Percentiles rank a stretch among this genome's conserved stretches.
phyloP scores from a whole-genome alignment of 2,888 invertebrate genomes.

The Microplitis deprimator region DNA sequence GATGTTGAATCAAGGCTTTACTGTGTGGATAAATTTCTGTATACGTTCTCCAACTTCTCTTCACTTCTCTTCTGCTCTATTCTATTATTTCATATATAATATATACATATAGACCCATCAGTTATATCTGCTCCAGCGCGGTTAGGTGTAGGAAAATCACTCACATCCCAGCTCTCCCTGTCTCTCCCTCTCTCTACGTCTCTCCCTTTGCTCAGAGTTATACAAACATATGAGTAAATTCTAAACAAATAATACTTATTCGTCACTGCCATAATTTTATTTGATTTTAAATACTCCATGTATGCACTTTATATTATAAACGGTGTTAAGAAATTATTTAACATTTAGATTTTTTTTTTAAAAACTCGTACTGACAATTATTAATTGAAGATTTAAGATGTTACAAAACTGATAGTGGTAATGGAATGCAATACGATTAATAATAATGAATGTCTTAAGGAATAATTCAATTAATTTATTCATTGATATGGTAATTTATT shows the following conservation, averaged over 20 bases:
- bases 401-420: not conserved
- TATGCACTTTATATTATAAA: not conserved
- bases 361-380: not conserved
- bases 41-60: not conserved
- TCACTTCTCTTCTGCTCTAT: not conserved
- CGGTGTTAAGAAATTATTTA: not conserved
- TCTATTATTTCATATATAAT: not conserved
- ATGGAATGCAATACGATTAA: not conserved
- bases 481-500: not conserved
- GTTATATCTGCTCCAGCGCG: not conserved
- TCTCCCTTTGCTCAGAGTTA: not conserved
- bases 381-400: not conserved
- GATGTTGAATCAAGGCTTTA: conserved; percentile 26
- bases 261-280: conserved; percentile 25
- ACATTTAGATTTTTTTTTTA: not conserved
- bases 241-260: conserved; percentile 14
- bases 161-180: not conserved
- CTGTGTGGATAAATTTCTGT: not conserved
- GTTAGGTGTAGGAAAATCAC: not conserved
- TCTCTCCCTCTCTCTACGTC: not conserved
- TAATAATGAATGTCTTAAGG: not conserved
- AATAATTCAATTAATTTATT: not conserved
- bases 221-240: not conserved
- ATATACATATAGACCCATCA: not conserved
- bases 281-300: conserved; percentile 13